Conservation (phyloP, 2,113 vertebrate genomes). For the Apistogramma diplotaenia region DNA sequence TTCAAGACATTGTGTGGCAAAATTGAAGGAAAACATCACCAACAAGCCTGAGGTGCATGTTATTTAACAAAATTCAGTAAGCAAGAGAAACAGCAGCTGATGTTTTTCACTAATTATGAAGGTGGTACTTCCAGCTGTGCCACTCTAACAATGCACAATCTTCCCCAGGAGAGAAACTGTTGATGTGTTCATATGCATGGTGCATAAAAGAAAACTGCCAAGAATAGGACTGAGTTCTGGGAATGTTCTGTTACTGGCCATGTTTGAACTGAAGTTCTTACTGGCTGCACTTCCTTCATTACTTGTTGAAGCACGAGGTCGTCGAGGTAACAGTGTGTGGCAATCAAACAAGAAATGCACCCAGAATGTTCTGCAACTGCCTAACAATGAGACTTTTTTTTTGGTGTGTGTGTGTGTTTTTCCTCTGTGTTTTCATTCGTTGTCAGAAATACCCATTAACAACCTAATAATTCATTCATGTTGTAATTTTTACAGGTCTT, state of each 20-base stretch:
- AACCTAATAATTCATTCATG: background rate
- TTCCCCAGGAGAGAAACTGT: constrained; percentile 4
- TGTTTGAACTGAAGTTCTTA: constrained; percentile 11
- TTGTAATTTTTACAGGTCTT: constrained; percentile 82
- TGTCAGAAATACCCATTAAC: background rate
- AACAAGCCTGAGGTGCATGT: background rate
- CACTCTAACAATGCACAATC: constrained; percentile 6
- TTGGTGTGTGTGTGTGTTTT: background rate
- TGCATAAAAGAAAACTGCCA: background rate
- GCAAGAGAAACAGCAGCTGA: background rate
- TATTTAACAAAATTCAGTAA: constrained; percentile 5
- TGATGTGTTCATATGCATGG: background rate
- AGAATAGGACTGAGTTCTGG: background rate
- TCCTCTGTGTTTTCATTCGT: background rate
- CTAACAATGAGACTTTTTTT: background rate
- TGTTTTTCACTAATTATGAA: constrained; percentile 30
- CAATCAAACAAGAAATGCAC: background rate
- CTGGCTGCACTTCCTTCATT: constrained; percentile 14
- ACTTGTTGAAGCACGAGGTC: background rate
- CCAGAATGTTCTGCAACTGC: background rate
- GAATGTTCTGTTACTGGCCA: background rate
- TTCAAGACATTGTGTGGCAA: background rate
- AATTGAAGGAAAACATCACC: background rate
- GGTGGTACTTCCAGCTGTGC: constrained; percentile 41
- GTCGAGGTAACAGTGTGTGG: constrained; percentile 8